Evolutionary conservation across 1,140 invertebrate species (phyloP), one percentile per base, ranked within the genome.

Genomic region (Halictus rubicundus): DNA sequence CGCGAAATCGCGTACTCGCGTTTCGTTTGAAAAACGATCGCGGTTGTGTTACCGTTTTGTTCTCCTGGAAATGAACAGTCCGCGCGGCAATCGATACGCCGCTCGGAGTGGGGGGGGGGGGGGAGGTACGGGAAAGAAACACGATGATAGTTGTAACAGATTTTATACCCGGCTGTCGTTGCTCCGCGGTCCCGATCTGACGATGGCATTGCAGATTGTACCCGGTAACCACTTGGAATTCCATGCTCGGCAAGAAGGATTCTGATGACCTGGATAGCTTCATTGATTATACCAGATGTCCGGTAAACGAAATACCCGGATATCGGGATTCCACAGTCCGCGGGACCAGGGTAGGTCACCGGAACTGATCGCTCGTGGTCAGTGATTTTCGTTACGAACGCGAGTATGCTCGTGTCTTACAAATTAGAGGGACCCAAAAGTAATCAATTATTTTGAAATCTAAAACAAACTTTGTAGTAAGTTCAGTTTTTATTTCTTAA

Each of bases 21-120:
- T 60, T 72, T 49, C 39, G 32, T 12, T 52, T 49, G 66, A 61
- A 32, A 60, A 68, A 52, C 75, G 57, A 71, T 32, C 59, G 68
- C 12, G 25, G 42, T 54, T 39, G 4, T n/a, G 46, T 46, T 23
- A 74, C 32, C 23, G 68, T 61, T 12, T 39, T 6, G 42, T 6
- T 32, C 21, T 16, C 60, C 8, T 46, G n/a, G 19, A 27, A 46
- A 32, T 32, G 39, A 23, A 61, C 57, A 46, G 42, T 23, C 57
- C 19, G 39, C 3, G 16, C 49, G 21, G 21, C 68, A 27, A 52
- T 54, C 68, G 46, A 69, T 49, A 68, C 19, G 7, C 5, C 52
- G 46, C 21, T n/a, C 10, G 16, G 3, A 2, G 21, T 9, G n/a
- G 39, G 9, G 14, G 12, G 10, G n/a, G n/a, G n/a, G 39, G 9